Evolutionary conservation across 2,113 vertebrate genomes (phyloP).

Genomic region (Myrmecophaga tridactyla): DNA sequence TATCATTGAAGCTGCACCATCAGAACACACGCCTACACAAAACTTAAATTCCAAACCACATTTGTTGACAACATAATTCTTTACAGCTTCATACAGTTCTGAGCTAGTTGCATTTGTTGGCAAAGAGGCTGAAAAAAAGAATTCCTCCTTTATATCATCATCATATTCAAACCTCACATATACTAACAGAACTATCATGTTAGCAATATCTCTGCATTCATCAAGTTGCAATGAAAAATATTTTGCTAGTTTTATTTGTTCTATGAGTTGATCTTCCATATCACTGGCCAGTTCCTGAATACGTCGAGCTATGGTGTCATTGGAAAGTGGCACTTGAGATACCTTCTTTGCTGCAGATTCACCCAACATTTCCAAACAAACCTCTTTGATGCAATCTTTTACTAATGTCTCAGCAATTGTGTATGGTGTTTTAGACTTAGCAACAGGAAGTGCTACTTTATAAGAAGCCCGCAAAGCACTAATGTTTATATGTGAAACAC

Average conservation of each 20-base stretch:
- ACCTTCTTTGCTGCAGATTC: conserved; percentile 51
- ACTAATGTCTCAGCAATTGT: conserved; percentile 37
- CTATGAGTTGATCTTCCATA: conserved; percentile 48
- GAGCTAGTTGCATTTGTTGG: conserved; percentile 21
- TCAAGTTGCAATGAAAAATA: conserved; percentile 28
- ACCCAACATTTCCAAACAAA: conserved; percentile 56
- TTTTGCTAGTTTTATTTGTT: conserved; percentile 11
- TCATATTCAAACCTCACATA: conserved; percentile 36
- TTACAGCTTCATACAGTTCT: conserved; percentile 42
- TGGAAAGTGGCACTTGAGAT: conserved; percentile 43
- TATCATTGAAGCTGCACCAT: conserved; percentile 28
- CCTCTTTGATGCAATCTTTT: conserved; percentile 44
- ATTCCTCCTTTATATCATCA: conserved; percentile 56
- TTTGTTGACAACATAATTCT: conserved; percentile 42
- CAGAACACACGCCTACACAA: conserved; percentile 28
- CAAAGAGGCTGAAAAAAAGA: conserved; percentile 49
- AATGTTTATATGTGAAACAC: conserved; percentile 25
- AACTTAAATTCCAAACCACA: conserved; percentile 56
- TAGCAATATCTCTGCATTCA: conserved; percentile 37
- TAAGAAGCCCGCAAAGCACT: conserved; percentile 42
- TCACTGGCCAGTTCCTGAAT: conserved; percentile 44
- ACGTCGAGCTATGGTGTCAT: conserved; percentile 23
- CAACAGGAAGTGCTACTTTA: conserved; percentile 26
- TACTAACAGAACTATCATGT: conserved; percentile 38
- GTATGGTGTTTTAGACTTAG: conserved; percentile 51